phyloP scores from a whole-genome alignment of 2,113 vertebrate genomes.

The Noctilio leporinus region DNA sequence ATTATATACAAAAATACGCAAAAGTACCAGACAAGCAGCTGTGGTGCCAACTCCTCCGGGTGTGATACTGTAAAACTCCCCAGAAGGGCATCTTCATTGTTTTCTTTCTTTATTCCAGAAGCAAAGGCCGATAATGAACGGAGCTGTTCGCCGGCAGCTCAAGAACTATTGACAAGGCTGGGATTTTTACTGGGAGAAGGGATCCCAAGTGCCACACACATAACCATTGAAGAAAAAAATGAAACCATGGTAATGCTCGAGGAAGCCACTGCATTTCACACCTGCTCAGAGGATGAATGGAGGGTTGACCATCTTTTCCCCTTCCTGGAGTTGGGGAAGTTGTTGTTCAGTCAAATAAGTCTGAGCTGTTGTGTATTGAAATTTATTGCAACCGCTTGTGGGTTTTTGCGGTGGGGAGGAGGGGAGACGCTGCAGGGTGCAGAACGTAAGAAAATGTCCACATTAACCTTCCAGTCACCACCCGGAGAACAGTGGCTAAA shows the following conservation, averaged over 20 bases:
- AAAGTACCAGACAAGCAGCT: slow-evolving; percentile 23
- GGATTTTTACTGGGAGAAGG: slow-evolving; percentile 99
- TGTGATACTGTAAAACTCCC: slow-evolving; percentile 32
- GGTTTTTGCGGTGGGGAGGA: background rate
- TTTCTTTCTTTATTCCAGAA: slow-evolving; percentile 82
- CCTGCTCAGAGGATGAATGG: slow-evolving; percentile 12
- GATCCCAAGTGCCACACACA: slow-evolving; percentile 90
- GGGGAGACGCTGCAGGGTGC: background rate
- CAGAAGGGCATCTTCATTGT: slow-evolving; percentile 42
- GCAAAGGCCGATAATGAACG: slow-evolving; percentile 87
- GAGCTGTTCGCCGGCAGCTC: slow-evolving; percentile 94
- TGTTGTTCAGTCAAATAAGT: background rate
- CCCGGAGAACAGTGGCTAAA: background rate
- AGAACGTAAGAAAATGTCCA: slow-evolving; percentile 11
- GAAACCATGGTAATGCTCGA: slow-evolving; percentile 92
- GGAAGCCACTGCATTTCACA: slow-evolving; percentile 13
- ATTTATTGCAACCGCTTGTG: background rate
- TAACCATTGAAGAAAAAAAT: slow-evolving; percentile 93
- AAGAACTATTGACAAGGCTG: slow-evolving; percentile 98
- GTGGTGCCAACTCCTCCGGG: slow-evolving; percentile 13
- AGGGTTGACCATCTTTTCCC: background rate
- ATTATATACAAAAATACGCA: slow-evolving; percentile 34
- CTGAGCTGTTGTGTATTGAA: slow-evolving; percentile 22
- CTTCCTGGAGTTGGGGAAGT: background rate
- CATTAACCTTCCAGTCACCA: slow-evolving; percentile 23